phyloP scores from a whole-genome alignment of 2,113 vertebrate species.

The Callipepla squamata region DNA sequence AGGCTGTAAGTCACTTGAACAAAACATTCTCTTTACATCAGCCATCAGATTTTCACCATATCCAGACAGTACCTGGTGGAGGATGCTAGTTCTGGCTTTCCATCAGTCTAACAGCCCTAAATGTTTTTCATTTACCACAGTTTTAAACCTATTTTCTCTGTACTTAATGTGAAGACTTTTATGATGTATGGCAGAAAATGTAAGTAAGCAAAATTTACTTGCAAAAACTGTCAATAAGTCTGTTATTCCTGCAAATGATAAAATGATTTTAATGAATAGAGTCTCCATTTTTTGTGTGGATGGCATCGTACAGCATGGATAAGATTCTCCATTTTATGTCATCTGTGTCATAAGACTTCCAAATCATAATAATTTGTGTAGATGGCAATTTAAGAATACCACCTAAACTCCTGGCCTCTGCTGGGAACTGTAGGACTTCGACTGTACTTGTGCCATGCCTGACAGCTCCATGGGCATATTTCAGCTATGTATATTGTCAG shows the following conservation, averaged over 20 bases:
- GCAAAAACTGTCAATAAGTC: neutral
- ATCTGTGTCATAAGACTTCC: neutral
- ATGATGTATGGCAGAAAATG: neutral
- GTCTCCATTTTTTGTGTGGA: neutral
- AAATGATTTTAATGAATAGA: neutral
- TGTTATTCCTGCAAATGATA: neutral
- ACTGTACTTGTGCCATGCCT: neutral
- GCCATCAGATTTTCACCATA: neutral
- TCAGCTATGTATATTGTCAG: neutral
- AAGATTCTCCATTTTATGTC: neutral
- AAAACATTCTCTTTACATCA: neutral
- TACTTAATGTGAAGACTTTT: neutral
- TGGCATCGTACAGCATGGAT: neutral
- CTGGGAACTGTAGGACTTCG: neutral
- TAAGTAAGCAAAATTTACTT: neutral
- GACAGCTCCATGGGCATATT: accelerated
- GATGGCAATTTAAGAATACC: neutral
- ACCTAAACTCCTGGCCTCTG: neutral
- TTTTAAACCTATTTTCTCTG: neutral
- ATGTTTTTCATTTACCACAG: neutral
- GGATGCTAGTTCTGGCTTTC: neutral
- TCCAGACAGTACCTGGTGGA: neutral
- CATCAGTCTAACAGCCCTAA: neutral
- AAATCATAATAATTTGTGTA: neutral
- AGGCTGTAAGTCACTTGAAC: neutral